Percentiles rank a stretch among this genome's conserved stretches.
These are phyloP conservation scores for Myotis vivesi DNA, from an alignment of 2,797 vertebrate genomes.

Conservation along the genomic window DNA sequence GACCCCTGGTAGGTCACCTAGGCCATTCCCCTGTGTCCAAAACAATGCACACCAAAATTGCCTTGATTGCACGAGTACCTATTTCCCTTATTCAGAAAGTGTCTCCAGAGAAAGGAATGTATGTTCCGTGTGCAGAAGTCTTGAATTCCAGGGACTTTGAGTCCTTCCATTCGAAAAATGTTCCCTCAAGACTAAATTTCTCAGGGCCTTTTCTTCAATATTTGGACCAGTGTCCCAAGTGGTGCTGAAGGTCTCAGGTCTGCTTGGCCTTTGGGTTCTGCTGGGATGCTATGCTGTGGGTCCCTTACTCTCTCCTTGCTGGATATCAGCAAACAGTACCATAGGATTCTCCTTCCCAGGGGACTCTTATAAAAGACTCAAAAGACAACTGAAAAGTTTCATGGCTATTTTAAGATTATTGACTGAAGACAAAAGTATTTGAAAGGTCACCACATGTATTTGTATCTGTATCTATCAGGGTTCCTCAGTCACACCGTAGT, in stretches of 20 bases:
- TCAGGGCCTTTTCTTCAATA: neutral
- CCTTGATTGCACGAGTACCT: neutral
- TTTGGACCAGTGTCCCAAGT: neutral
- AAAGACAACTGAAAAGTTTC: conserved; percentile 28
- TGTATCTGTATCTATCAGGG: neutral
- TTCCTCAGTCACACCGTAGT: neutral
- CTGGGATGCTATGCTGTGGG: neutral
- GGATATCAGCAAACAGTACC: neutral
- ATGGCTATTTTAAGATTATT: conserved; percentile 23
- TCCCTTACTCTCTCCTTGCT: neutral
- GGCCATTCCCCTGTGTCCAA: conserved; percentile 53
- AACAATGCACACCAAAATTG: conserved; percentile 38
- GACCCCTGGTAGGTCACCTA: conserved; percentile 65
- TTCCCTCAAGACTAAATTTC: neutral
- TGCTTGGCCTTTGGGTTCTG: neutral
- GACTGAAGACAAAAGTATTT: conserved; percentile 31
- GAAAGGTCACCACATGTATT: conserved; percentile 7
- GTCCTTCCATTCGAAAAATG: conserved; percentile 10
- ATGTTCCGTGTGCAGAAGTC: neutral
- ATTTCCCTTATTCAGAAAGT: conserved; percentile 14
- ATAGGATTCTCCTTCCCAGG: neutral
- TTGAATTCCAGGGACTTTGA: neutral
- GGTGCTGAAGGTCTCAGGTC: neutral
- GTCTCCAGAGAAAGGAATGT: neutral
- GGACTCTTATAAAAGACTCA: conserved; percentile 42